Evolutionary conservation across 2,113 vertebrate species (phyloP), one percentile per base, ranked within the genome.

Genomic region (Cephalopterus ornatus): DNA sequence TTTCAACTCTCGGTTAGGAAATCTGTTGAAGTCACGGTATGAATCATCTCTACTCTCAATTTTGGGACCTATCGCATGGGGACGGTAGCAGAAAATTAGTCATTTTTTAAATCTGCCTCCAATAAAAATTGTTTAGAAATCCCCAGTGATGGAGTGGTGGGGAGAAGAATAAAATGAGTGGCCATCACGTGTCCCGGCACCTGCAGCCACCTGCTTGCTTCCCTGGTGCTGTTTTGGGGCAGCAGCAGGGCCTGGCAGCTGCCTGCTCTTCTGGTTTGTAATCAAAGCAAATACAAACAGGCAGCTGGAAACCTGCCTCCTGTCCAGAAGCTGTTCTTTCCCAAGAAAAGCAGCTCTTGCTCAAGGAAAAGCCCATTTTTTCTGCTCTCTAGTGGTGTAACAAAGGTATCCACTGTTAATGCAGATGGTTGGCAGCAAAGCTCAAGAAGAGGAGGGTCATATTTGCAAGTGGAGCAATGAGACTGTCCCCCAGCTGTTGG

Each of bases 11-110:
- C 75, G 62, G 62, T 56, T 61, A 83, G 37, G 55, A 92, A 73
- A 92, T 52, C 41, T 70, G 53, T 55, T 79, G 74, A 44, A 95
- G 59, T 66, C 2, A 15, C 83, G 33, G 50, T 33, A 70, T 93
- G 92, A 95, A 80, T 93, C 95, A 90, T 93, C 37, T 63, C n/a
- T 80, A 53, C 46, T 42, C 52, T 85, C 63, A 61, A 27, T 94
- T 94, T 86, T 77, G 76, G 67, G 82, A 76, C 46, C 53, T 24
- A 33, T 77, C 8, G 6, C 75, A 67, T 66, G 46, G 50, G n/a
- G 78, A 88, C 73, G 6, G 67, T 78, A 93, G 74, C 75, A 70
- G 67, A 90, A 92, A 94, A 92, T 93, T 50, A 94, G 32, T 94
- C 58, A 74, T 55, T 93, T 85, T 37, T n/a, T 73, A 73, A 85